phyloP scores from a whole-genome alignment of 2,888 invertebrate species.

The Taenaris catops region DNA sequence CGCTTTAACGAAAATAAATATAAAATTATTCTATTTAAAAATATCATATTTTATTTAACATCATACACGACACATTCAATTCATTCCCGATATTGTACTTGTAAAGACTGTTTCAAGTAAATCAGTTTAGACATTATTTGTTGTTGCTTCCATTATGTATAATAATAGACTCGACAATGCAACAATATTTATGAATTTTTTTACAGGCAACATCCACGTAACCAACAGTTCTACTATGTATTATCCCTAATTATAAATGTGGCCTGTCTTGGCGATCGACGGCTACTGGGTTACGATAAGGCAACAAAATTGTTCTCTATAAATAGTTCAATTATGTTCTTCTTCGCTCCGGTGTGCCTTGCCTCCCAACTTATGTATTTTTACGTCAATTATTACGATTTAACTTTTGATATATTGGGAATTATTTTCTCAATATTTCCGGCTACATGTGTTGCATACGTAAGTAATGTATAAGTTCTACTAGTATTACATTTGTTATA shows the following conservation, averaged over 20 bases:
- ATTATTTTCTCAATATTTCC: slow-evolving; percentile 21
- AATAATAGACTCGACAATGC: too few relatives aligned
- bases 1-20: too few relatives aligned
- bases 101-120: too few relatives aligned
- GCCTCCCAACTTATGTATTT: slow-evolving; percentile 20
- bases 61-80: too few relatives aligned
- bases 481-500: too few relatives aligned
- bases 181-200: neutral
- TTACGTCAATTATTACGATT: slow-evolving; percentile 13
- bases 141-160: too few relatives aligned
- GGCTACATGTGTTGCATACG: slow-evolving; percentile 17
- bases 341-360: slow-evolving; percentile 10
- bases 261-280: slow-evolving; percentile 12
- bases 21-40: too few relatives aligned
- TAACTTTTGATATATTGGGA: slow-evolving; percentile 18
- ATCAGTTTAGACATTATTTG: too few relatives aligned
- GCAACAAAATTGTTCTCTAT: slow-evolving; percentile 4
- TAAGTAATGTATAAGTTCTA: slow-evolving; percentile 18
- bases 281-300: slow-evolving; percentile 16
- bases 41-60: too few relatives aligned
- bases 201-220: slow-evolving; percentile 18
- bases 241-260: slow-evolving; percentile 14
- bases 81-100: too few relatives aligned
- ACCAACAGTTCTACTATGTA: slow-evolving; percentile 16
- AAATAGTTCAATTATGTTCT: slow-evolving; percentile 5